phyloP scores from a whole-genome alignment of 2,797 vertebrate species.

The Aldrovandia affinis region DNA sequence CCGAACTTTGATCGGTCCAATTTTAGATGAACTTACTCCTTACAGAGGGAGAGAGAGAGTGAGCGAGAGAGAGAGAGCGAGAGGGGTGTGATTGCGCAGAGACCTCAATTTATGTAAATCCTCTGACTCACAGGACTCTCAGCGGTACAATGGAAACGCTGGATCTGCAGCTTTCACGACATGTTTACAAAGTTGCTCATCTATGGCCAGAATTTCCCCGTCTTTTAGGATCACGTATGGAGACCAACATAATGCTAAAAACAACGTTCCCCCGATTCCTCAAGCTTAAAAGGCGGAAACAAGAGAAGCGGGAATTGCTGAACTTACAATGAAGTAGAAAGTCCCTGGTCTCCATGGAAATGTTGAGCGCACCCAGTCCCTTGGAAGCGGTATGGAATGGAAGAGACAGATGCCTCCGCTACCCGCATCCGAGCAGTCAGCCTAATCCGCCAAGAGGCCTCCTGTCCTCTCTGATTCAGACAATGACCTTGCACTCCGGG shows the following conservation, averaged over 20 bases:
- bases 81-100: conserved; percentile 31
- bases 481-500: conserved; percentile 64
- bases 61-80: not conserved
- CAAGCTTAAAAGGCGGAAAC: not conserved
- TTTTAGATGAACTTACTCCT: not conserved
- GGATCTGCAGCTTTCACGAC: conserved; percentile 18
- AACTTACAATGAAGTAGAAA: conserved; percentile 86
- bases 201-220: not conserved
- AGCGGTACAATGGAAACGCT: not conserved
- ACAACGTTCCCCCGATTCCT: not conserved
- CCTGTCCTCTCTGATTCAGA: conserved; percentile 66
- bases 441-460: conserved; percentile 70
- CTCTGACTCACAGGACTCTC: conserved; percentile 17
- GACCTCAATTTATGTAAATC: conserved; percentile 61
- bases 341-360: conserved; percentile 82
- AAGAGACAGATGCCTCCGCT: conserved; percentile 66
- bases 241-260: not conserved
- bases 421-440: conserved; percentile 60
- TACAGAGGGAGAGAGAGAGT: not conserved
- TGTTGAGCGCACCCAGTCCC: conserved; percentile 60
- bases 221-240: not conserved
- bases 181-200: not conserved
- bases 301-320: not conserved
- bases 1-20: not conserved
- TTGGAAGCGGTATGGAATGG: conserved; percentile 63